These are phyloP conservation scores for Euphonia xanthogaster DNA, from an alignment of 2,797 vertebrate genomes.

Conservation along the genomic window DNA sequence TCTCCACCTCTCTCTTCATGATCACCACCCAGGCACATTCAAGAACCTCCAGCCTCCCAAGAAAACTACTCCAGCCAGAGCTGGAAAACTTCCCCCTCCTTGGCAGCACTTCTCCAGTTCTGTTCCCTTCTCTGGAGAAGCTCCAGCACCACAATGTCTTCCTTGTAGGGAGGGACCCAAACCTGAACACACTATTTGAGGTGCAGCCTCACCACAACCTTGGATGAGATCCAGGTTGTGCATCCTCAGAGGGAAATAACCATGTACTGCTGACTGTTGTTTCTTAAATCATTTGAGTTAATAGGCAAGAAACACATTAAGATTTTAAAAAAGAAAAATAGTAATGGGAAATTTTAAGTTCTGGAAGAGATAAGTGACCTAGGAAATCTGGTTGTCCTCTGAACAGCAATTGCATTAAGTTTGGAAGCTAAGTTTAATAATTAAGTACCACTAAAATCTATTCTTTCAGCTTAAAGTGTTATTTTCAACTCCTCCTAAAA, in stretches of 20 bases:
- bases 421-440: background rate
- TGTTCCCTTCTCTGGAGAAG: background rate
- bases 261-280: background rate
- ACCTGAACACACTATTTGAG: rapidly evolving
- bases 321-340: too few relatives aligned
- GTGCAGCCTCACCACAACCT: background rate
- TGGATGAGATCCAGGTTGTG: background rate
- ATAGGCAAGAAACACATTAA: background rate
- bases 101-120: background rate
- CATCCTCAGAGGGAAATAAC: background rate
- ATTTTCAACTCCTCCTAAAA: background rate
- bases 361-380: background rate
- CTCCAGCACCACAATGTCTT: background rate
- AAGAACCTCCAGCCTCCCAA: background rate
- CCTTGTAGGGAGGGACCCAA: background rate
- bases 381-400: background rate
- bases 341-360: background rate
- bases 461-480: too few relatives aligned
- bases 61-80: background rate
- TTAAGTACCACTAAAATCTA: too few relatives aligned
- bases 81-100: background rate
- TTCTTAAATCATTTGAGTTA: background rate
- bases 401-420: background rate
- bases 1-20: background rate
- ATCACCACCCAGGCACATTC: background rate